Percentiles rank a stretch among this genome's conserved stretches.
Evolutionary conservation across 2,797 vertebrate genomes (phyloP).

Genomic region (Calcarius lapponicus): DNA sequence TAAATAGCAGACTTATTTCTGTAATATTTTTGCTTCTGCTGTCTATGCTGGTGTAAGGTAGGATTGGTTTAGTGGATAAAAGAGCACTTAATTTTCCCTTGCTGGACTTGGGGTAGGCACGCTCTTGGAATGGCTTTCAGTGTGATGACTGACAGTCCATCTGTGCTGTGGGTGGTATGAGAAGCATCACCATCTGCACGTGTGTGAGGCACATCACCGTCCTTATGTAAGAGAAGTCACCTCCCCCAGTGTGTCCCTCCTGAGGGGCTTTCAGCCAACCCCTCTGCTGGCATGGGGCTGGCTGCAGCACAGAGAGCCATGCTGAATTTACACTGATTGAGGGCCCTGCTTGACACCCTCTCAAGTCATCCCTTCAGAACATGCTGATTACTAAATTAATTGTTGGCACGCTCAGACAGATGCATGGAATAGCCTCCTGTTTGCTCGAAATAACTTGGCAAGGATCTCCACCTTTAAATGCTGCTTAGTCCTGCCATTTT

Average conservation of each 20-base stretch:
- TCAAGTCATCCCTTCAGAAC: not conserved
- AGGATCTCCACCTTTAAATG: not conserved
- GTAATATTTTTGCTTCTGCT: conserved; percentile 24
- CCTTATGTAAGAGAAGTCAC: conserved; percentile 19
- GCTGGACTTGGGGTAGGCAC: conserved; percentile 20
- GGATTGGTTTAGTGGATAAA: not conserved
- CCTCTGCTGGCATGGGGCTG: fast-evolving
- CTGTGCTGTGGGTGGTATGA: conserved; percentile 57
- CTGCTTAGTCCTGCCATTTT: not conserved
- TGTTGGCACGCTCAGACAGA: not conserved
- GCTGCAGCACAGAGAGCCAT: not conserved
- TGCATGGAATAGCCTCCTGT: not conserved
- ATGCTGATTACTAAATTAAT: conserved; percentile 17
- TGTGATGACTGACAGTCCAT: conserved; percentile 70
- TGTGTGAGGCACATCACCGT: conserved; percentile 13
- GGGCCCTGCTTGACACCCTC: not conserved
- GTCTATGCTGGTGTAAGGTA: not conserved
- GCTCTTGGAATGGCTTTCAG: conserved; percentile 14
- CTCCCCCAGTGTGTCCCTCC: not conserved
- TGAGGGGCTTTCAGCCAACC: not conserved
- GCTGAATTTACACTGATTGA: not conserved
- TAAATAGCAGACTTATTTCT: conserved; percentile 38
- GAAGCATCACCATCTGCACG: conserved; percentile 59
- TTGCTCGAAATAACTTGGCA: not conserved
- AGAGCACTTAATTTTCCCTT: conserved; percentile 27